These are phyloP conservation scores for Pachyuromys duprasi DNA, from an alignment of 2,797 vertebrate species.

Conservation along the genomic window DNA sequence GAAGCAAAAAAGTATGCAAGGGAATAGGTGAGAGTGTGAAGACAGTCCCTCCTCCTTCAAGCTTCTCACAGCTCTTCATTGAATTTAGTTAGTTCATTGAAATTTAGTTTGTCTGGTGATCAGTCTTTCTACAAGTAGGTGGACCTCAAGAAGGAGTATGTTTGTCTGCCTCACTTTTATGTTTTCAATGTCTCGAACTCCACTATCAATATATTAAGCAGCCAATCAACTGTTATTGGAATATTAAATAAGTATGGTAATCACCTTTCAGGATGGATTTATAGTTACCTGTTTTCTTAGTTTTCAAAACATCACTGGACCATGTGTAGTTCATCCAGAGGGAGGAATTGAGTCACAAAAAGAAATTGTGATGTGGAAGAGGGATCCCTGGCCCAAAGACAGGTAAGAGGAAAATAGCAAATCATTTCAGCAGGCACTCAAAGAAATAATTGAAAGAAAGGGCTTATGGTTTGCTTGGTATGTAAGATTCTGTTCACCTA, in stretches of 20 bases:
- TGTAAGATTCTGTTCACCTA: background rate
- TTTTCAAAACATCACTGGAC: background rate
- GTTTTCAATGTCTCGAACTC: background rate
- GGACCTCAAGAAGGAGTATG: background rate
- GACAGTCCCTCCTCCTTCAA: background rate
- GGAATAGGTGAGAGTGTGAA: rapidly evolving
- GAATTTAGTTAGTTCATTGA: background rate
- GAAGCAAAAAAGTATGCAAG: background rate
- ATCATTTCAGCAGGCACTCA: background rate
- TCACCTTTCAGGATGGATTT: background rate
- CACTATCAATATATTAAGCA: background rate
- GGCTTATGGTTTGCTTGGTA: background rate
- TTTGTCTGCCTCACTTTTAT: background rate
- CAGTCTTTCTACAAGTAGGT: background rate
- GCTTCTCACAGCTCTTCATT: background rate
- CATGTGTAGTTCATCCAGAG: background rate
- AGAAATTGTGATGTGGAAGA: background rate
- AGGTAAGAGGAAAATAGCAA: background rate
- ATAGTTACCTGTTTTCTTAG: background rate
- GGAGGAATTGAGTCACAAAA: background rate
- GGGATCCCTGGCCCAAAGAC: too few relatives aligned
- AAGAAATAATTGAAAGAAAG: background rate
- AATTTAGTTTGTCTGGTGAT: background rate
- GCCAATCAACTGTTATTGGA: background rate
- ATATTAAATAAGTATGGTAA: background rate